phyloP scores from a whole-genome alignment of 92 coral and sea anemone genomes.

The Zoanthus solanderi region DNA sequence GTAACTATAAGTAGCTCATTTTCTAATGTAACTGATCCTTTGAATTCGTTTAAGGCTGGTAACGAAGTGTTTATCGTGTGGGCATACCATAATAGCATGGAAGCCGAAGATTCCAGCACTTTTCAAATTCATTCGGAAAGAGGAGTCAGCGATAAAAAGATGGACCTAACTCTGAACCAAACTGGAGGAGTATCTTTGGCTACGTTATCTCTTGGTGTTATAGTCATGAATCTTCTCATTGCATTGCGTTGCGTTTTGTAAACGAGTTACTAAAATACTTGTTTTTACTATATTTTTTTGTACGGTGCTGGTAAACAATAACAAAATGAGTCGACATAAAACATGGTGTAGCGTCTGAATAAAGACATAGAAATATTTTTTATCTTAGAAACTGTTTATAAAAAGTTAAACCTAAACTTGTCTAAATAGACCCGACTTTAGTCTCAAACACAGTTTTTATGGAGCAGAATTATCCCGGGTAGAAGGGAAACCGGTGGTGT shows the following conservation, averaged over 20 bases:
- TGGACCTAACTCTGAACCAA: not conserved
- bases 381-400: no score
- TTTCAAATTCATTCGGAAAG: not conserved
- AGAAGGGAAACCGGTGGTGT: no score
- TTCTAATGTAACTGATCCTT: no score
- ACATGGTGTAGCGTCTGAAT: no score
- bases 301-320: no score
- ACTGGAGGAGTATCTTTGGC: slow-evolving; percentile 12
- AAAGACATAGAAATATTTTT: no score
- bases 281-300: not conserved
- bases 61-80: not conserved
- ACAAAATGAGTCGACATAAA: no score
- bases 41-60: not conserved
- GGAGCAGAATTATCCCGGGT: no score
- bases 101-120: not conserved
- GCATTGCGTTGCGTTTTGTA: not conserved
- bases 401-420: no score
- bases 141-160: not conserved
- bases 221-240: not conserved
- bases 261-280: not conserved
- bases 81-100: not conserved
- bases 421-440: no score
- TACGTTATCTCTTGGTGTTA: not conserved
- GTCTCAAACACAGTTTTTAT: no score
- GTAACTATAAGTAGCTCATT: no score